phyloP scores from a whole-genome alignment of 2,888 invertebrate species.

The Cryptus viduatorius region DNA sequence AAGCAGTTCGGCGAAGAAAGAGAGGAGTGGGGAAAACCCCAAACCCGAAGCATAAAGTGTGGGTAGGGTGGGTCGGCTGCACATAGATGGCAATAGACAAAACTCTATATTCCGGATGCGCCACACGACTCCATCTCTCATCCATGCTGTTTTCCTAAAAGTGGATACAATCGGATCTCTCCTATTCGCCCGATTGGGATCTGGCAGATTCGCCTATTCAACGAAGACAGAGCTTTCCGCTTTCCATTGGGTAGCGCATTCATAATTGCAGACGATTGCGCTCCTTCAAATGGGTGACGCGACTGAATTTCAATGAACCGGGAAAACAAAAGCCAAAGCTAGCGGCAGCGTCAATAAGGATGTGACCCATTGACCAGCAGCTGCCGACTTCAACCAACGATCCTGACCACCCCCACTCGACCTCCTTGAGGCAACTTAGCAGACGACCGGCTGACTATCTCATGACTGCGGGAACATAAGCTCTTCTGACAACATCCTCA shows the following conservation, averaged over 20 bases:
- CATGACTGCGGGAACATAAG: too few species aligned
- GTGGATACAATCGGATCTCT: not conserved
- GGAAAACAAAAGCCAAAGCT: not conserved
- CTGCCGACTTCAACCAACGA: slow-evolving; percentile 9
- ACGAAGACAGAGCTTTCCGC: not conserved
- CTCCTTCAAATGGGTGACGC: not conserved
- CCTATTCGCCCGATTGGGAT: not conserved
- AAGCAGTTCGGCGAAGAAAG: slow-evolving; percentile 19
- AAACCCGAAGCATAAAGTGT: slow-evolving; percentile 9
- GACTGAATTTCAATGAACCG: too few species aligned
- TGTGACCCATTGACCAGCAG: slow-evolving; percentile 27
- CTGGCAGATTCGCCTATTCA: not conserved
- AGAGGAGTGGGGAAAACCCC: slow-evolving; percentile 26
- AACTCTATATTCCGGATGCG: slow-evolving; percentile 24
- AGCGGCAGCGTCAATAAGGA: slow-evolving; percentile 6
- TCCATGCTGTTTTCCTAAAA: not conserved
- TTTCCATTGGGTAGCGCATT: not conserved
- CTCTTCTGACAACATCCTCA: too few species aligned
- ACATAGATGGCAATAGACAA: slow-evolving; percentile 2
- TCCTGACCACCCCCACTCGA: slow-evolving; percentile 5
- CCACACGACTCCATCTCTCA: slow-evolving; percentile 2
- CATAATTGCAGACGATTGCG: not conserved
- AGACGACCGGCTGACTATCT: too few species aligned
- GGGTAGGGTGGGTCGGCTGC: not conserved
- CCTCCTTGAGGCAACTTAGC: too few species aligned